These are phyloP conservation scores for Cosmia pyralina DNA, from an alignment of 2,888 invertebrate genomes.

Conservation along the genomic window DNA sequence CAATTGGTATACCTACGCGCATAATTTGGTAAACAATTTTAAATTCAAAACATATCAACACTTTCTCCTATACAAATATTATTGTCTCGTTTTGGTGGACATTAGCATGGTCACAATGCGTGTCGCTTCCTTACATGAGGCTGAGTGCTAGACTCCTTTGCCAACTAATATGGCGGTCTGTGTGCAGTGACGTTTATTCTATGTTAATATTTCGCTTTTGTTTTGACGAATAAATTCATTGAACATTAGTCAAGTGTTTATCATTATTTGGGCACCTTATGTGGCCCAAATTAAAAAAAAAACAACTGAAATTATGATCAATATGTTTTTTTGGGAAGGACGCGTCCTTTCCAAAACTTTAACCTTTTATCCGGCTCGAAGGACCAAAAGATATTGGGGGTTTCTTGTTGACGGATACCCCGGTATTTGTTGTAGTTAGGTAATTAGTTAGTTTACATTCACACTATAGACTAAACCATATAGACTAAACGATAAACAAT, in stretches of 20 bases:
- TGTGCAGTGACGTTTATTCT: constrained; percentile 44
- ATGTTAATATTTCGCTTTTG: constrained; percentile 61
- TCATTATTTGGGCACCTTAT: background rate
- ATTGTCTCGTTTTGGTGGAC: constrained; percentile 65
- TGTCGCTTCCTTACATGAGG: constrained; percentile 54
- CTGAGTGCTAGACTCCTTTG: constrained; percentile 50
- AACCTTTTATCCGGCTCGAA: no score
- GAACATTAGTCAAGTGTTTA: constrained; percentile 16
- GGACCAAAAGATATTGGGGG: no score
- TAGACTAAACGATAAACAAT: no score
- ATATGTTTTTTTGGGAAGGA: background rate
- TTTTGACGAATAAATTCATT: constrained; percentile 45
- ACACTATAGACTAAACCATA: no score
- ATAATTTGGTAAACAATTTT: constrained; percentile 60
- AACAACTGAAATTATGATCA: background rate
- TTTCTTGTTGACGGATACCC: no score
- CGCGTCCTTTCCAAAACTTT: no score
- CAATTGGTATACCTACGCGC: no score
- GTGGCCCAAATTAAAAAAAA: background rate
- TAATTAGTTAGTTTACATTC: no score
- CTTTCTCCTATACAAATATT: constrained; percentile 72
- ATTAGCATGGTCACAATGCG: constrained; percentile 63
- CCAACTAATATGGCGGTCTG: constrained; percentile 52
- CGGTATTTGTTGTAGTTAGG: no score
- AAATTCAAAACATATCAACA: constrained; percentile 67